phyloP scores from a whole-genome alignment of 2,113 vertebrate genomes.

The Sinocyclocheilus anshuiensis region DNA sequence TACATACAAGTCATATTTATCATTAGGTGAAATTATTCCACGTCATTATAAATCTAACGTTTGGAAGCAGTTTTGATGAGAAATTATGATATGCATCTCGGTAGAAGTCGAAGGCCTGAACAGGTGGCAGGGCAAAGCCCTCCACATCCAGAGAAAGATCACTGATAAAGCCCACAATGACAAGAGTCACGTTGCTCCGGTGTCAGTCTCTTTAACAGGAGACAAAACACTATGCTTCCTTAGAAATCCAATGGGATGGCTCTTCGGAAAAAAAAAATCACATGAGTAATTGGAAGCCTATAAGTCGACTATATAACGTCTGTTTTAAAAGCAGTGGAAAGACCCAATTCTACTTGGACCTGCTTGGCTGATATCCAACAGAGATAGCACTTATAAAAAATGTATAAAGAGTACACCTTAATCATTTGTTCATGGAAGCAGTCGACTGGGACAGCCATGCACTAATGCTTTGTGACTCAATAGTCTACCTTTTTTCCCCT shows the following conservation, averaged over 20 bases:
- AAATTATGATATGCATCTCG: constrained; percentile 51
- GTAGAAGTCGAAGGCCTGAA: constrained; percentile 41
- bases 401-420: constrained; percentile 72
- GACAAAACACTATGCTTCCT: constrained; percentile 47
- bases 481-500: constrained; percentile 62
- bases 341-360: constrained; percentile 61
- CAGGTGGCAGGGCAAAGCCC: constrained; percentile 64
- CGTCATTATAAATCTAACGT: constrained; percentile 49
- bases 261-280: constrained; percentile 44
- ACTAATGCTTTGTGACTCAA: constrained; percentile 72
- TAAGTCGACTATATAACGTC: constrained; percentile 55
- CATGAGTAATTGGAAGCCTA: constrained; percentile 45
- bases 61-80: constrained; percentile 40
- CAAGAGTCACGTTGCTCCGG: constrained; percentile 57
- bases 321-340: constrained; percentile 61
- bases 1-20: neutral
- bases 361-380: constrained; percentile 70
- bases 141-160: constrained; percentile 61
- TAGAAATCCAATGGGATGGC: constrained; percentile 47
- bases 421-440: constrained; percentile 72
- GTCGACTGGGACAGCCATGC: constrained; percentile 61
- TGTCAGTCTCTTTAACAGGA: constrained; percentile 55
- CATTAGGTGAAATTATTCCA: constrained; percentile 10
- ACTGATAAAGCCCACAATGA: constrained; percentile 61
- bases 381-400: constrained; percentile 76